phyloP scores from a whole-genome alignment of 2,113 vertebrate species.

The Aldabrachelys gigantea region DNA sequence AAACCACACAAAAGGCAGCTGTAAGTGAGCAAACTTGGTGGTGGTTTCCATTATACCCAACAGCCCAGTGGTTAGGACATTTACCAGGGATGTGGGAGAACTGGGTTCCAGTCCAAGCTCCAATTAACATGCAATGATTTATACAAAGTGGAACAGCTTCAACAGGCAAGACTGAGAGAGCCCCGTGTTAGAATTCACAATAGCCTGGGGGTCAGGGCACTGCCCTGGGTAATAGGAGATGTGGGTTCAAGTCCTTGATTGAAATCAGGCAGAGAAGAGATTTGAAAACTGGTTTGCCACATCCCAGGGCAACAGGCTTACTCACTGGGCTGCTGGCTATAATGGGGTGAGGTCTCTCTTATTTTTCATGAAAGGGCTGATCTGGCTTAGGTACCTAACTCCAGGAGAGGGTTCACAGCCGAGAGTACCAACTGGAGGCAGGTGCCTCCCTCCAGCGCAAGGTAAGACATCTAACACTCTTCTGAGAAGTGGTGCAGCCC shows the following conservation, averaged over 20 bases:
- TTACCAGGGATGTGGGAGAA: not conserved
- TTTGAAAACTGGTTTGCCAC: not conserved
- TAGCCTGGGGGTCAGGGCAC: not conserved
- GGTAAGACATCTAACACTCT: not conserved
- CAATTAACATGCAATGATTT: no score
- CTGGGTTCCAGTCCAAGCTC: not conserved
- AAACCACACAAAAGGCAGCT: not conserved
- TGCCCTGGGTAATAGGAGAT: not conserved
- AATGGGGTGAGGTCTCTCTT: not conserved
- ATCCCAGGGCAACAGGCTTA: not conserved
- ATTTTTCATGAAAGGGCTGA: not conserved
- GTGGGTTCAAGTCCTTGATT: not conserved
- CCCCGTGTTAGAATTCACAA: not conserved
- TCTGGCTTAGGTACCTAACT: not conserved
- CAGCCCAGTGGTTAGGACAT: not conserved
- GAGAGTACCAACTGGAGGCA: not conserved
- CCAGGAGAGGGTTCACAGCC: not conserved
- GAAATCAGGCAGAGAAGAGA: not conserved
- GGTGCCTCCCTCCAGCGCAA: not conserved
- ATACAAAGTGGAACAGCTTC: not conserved
- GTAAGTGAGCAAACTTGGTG: not conserved
- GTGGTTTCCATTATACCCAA: not conserved
- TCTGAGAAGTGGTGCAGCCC: not conserved
- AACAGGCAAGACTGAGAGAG: not conserved
- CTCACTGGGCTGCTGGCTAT: not conserved